Conservation (phyloP, 1,140 invertebrate genomes). For the Hylaeus anthracinus region DNA sequence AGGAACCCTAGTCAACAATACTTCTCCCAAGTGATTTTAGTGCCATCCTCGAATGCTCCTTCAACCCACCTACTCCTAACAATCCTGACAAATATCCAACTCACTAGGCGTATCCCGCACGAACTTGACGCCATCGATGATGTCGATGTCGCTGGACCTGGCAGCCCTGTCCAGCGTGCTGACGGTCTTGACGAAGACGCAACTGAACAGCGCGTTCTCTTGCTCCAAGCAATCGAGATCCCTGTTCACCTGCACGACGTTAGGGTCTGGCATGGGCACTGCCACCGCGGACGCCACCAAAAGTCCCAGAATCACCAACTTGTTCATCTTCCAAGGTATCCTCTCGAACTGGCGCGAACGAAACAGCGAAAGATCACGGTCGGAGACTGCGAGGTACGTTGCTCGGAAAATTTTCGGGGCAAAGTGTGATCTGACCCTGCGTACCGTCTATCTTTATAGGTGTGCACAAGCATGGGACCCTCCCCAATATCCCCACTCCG, state of each 20-base stretch:
- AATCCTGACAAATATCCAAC: constrained; percentile 32
- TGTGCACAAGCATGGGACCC: constrained; percentile 62
- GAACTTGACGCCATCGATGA: constrained; percentile 83
- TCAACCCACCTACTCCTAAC: too few species aligned
- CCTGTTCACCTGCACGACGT: constrained; percentile 20
- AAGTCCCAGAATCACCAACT: constrained; percentile 69
- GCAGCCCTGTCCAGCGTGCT: constrained; percentile 82
- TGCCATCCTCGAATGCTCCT: too few species aligned
- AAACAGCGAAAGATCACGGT: background rate
- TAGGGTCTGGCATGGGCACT: constrained; percentile 60
- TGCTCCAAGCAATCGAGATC: constrained; percentile 72
- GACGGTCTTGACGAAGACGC: constrained; percentile 83
- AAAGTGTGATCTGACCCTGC: constrained; percentile 77
- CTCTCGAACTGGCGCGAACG: background rate
- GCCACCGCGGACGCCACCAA: constrained; percentile 70
- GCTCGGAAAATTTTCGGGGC: constrained; percentile 78
- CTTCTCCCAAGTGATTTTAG: too few species aligned
- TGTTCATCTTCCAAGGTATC: constrained; percentile 67
- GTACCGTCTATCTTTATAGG: constrained; percentile 79
- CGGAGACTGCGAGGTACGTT: constrained; percentile 15
- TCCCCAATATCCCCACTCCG: constrained; percentile 61
- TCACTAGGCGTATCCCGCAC: constrained; percentile 78
- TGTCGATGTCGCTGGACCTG: constrained; percentile 81
- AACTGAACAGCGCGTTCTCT: constrained; percentile 81
- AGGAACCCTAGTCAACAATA: too few species aligned